These are phyloP conservation scores for Delphinus delphis DNA, from an alignment of 2,113 vertebrate species.

Conservation along the genomic window DNA sequence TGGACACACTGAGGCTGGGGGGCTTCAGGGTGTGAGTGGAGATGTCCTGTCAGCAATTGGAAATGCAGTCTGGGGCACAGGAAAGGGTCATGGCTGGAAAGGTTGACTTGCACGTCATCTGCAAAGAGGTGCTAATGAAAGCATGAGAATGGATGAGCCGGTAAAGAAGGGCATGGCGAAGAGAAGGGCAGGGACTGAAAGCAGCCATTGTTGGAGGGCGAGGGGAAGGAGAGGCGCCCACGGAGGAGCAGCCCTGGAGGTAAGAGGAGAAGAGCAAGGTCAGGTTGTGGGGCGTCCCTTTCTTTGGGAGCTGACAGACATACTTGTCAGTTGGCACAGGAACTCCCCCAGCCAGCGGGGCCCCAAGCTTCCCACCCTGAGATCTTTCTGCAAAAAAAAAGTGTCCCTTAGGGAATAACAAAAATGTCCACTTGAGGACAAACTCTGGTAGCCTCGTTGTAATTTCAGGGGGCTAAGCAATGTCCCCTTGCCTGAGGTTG, in stretches of 20 bases:
- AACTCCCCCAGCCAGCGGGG: constrained; percentile 19
- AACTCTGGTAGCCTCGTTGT: background rate
- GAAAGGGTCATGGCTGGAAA: constrained; percentile 36
- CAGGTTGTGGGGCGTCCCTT: background rate
- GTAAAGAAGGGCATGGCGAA: background rate
- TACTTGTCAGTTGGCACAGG: constrained; percentile 52
- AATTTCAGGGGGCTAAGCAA: background rate
- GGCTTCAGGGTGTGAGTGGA: background rate
- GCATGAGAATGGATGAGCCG: constrained; percentile 54
- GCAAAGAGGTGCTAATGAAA: constrained; percentile 61
- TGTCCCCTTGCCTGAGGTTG: background rate
- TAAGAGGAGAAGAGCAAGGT: constrained; percentile 66
- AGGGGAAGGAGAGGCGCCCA: background rate
- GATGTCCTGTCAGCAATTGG: constrained; percentile 61
- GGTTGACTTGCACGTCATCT: constrained; percentile 14
- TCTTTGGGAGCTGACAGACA: constrained; percentile 69
- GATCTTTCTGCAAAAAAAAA: background rate
- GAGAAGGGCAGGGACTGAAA: constrained; percentile 52
- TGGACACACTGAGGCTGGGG: background rate
- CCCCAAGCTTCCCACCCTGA: background rate
- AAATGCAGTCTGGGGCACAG: constrained; percentile 48
- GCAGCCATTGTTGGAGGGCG: constrained; percentile 57
- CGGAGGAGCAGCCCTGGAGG: background rate
- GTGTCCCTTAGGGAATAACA: background rate
- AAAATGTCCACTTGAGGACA: background rate